phyloP scores from a whole-genome alignment of 2,888 invertebrate species.

The Heliothis peltigera region DNA sequence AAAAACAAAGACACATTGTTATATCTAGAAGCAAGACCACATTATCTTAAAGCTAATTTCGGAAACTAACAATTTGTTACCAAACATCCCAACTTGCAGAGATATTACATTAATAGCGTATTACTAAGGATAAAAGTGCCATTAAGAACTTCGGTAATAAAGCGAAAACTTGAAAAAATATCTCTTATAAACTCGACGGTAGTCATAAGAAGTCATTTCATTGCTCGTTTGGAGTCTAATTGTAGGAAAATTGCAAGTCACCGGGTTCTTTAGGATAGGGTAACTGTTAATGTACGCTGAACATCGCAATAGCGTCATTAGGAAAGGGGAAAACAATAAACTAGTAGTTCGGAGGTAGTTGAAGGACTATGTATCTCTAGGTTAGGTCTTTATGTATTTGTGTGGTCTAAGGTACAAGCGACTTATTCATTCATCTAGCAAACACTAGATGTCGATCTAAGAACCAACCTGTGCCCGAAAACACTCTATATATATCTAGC shows the following conservation, averaged over 20 bases:
- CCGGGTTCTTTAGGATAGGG: constrained; percentile 25
- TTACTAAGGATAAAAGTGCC: constrained; percentile 56
- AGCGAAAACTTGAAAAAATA: constrained; percentile 47
- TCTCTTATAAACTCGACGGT: constrained; percentile 30
- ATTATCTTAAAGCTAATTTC: background rate
- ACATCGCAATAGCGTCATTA: constrained; percentile 55
- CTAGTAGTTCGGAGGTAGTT: constrained; percentile 60
- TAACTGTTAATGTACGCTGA: constrained; percentile 44
- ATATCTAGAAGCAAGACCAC: background rate
- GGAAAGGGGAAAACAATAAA: constrained; percentile 64
- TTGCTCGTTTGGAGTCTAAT: constrained; percentile 50
- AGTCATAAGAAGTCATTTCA: constrained; percentile 33
- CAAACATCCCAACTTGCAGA: constrained; percentile 29
- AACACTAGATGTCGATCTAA: too few relatives aligned
- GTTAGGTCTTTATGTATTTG: constrained; percentile 59
- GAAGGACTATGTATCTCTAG: constrained; percentile 60
- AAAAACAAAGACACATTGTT: too few relatives aligned
- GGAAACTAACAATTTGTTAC: constrained; percentile 15
- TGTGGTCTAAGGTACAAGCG: constrained; percentile 36
- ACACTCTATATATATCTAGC: too few relatives aligned
- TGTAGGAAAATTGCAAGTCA: constrained; percentile 53
- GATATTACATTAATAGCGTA: constrained; percentile 53
- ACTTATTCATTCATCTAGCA: too few relatives aligned
- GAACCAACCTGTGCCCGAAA: too few relatives aligned
- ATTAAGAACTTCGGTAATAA: constrained; percentile 61